Base-by-base conservation (phyloP, 1,140 invertebrate genomes). In the Drosophila triauraria region DNA sequence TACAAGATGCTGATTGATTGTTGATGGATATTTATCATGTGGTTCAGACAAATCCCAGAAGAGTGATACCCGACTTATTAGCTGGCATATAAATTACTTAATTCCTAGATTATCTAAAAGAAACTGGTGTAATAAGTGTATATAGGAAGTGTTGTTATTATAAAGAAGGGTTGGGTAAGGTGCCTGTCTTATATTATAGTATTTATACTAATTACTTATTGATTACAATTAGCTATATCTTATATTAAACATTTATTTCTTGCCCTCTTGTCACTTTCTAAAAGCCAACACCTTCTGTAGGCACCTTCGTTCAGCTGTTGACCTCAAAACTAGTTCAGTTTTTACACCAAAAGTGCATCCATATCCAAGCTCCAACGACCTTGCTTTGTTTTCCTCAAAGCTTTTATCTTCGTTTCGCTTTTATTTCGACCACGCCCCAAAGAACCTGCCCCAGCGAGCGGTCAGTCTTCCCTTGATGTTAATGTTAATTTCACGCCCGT, bases 331-430 rank as follows among this genome's bases (percentile, higher is more conserved):
- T 59, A 50, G 20, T 38, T 48, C 12, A 58, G 23, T 30, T 53
- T 53, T 47, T 38, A 13, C 17, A 8, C 25, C 20, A 13, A n/a
- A 72, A 59, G 27, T 71, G 70, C 68, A 74, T 72, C 54, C 8
- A 40, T 20, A 25, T 20, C 35, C 20, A 40, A 48, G 35, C 56
- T 46, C 4, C 50, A 27, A 42, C 62, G 83, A 87, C 83, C 83
- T 87, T 87, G 80, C 84, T 84, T 87, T 86, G 84, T 87, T 79
- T 56, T 78, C 61, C 13, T 23, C 17, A 0, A 8, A 38, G 62
- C 42, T 65, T 43, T 61, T 65, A 51, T 30, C 25, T 25, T 4
- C 38, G 35, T 58, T 47, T 59, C 48, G 38, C 20, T 59, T 57
- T 71, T 64, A 40, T 40, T 23, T 63, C 62, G 17, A 72, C 71